Evolutionary conservation across 1,140 invertebrate species (phyloP).

Genomic region (Ceratina calcarata): DNA sequence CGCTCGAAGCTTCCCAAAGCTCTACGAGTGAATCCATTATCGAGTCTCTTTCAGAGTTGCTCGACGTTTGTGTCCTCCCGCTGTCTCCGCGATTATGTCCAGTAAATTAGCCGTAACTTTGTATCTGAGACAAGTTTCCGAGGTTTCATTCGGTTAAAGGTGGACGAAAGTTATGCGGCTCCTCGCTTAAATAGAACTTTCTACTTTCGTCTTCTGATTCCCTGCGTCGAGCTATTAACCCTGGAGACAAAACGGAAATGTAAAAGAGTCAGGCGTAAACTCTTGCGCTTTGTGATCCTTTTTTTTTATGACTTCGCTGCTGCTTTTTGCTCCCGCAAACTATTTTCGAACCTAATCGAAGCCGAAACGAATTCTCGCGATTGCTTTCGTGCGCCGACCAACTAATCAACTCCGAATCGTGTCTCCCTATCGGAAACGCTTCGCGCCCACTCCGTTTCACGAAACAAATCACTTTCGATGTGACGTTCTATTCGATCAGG

Average conservation of each 20-base stretch:
- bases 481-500: constrained; percentile 22
- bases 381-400: background rate
- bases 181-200: too few species aligned
- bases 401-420: background rate
- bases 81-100: background rate
- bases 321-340: background rate
- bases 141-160: background rate
- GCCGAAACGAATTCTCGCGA: background rate
- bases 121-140: background rate
- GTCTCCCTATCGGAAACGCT: background rate
- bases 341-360: background rate
- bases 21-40: constrained; percentile 26
- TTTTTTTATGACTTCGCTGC: background rate
- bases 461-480: constrained; percentile 32
- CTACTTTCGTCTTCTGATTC: too few species aligned
- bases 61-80: background rate
- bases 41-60: background rate
- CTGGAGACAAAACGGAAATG: too few species aligned
- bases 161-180: too few species aligned
- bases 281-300: background rate
- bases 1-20: background rate
- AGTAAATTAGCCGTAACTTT: background rate
- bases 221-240: too few species aligned
- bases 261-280: background rate
- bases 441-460: background rate